These are phyloP conservation scores for western clawed frog (Xenopus tropicalis) DNA, from an alignment of 2,113 vertebrate species.

Conservation along the genomic window DNA sequence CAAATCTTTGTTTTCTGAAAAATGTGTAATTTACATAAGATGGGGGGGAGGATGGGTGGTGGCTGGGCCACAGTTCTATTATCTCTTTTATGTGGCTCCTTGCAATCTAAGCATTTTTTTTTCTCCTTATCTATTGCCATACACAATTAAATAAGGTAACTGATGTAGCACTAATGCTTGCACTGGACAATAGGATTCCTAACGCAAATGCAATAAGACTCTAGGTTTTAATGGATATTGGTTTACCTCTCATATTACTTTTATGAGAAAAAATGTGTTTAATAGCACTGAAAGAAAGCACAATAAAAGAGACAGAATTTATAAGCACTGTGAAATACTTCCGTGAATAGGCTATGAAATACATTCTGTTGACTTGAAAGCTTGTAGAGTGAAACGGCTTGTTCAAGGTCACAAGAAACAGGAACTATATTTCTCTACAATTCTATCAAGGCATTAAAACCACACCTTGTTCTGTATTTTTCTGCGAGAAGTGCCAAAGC, in stretches of 20 bases:
- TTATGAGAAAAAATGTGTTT: slow-evolving; percentile 5
- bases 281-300: slow-evolving; percentile 6
- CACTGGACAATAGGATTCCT: neutral
- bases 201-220: neutral
- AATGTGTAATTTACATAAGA: too few species aligned
- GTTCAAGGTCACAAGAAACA: slow-evolving; percentile 21
- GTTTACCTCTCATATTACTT: neutral
- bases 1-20: too few species aligned
- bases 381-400: slow-evolving; percentile 18
- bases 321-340: slow-evolving; percentile 15
- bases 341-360: slow-evolving; percentile 17
- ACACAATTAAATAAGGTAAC: too few species aligned
- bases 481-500: too few species aligned
- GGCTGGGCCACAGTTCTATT: too few species aligned
- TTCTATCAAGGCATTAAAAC: too few species aligned
- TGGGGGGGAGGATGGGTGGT: too few species aligned
- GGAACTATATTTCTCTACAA: neutral
- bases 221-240: neutral
- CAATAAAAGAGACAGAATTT: neutral
- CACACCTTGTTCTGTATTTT: too few species aligned
- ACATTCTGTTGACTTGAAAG: slow-evolving; percentile 22
- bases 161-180: too few species aligned
- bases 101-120: too few species aligned
- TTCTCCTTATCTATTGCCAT: too few species aligned
- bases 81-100: too few species aligned